phyloP scores from a whole-genome alignment of 2,888 invertebrate genomes.

The Cistogaster globosa region DNA sequence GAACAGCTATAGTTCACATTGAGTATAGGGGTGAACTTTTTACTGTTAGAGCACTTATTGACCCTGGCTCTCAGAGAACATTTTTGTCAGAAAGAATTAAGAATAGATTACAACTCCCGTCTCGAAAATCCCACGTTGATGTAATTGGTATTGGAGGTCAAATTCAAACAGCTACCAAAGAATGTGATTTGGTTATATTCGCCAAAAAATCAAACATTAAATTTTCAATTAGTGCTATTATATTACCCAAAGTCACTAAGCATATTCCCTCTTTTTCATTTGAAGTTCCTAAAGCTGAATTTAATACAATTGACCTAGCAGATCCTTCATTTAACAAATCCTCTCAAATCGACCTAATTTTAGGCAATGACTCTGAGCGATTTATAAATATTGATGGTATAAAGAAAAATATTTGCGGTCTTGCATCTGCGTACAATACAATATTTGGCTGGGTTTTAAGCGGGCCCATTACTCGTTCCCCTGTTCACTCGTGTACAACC shows the following conservation, averaged over 20 bases:
- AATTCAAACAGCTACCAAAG: conserved; percentile 11
- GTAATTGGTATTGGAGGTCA: conserved; percentile 33
- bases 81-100: neutral
- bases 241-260: neutral
- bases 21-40: neutral
- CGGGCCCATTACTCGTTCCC: neutral
- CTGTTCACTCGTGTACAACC: neutral
- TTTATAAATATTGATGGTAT: too few species aligned
- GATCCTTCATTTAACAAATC: too few species aligned
- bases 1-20: conserved; percentile 40
- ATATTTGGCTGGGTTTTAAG: neutral
- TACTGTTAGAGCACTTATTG: conserved; percentile 35
- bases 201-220: neutral
- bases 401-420: too few species aligned
- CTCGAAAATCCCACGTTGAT: neutral
- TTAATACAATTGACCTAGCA: too few species aligned
- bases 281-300: too few species aligned
- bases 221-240: neutral
- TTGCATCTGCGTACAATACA: too few species aligned
- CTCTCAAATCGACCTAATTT: too few species aligned
- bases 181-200: conserved; percentile 4
- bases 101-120: too few species aligned
- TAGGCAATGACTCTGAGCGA: too few species aligned
- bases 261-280: neutral
- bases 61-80: conserved; percentile 42